Evolutionary conservation across 2,888 invertebrate species (phyloP).

Genomic region (Pristionchus japonicus): DNA sequence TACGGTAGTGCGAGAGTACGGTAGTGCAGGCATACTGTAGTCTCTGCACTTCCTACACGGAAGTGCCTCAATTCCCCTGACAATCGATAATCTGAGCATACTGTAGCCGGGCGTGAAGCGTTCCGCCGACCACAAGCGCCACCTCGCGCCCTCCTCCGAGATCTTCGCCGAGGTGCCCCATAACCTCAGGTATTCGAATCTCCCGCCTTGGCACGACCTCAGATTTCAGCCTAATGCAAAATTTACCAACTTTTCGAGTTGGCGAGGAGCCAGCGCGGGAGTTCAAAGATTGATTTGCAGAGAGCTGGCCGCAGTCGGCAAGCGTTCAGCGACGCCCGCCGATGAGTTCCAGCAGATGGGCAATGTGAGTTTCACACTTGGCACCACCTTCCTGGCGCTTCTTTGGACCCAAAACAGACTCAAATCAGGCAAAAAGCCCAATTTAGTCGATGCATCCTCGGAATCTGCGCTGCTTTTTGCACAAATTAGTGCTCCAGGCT

Average conservation of each 20-base stretch:
- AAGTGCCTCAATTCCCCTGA: background rate
- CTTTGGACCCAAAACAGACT: background rate
- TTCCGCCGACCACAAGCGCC: slow-evolving; percentile 38
- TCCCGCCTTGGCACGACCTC: background rate
- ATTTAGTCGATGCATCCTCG: background rate
- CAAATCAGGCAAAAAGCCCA: background rate
- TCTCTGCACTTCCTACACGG: background rate
- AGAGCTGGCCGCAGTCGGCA: background rate
- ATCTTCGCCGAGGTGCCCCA: background rate
- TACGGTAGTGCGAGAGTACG: background rate
- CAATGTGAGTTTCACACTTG: slow-evolving; percentile 15
- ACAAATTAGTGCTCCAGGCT: background rate
- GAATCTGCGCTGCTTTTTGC: background rate
- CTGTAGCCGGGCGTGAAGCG: slow-evolving; percentile 41
- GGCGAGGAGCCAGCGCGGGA: background rate
- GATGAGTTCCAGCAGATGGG: background rate
- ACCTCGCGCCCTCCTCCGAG: slow-evolving; percentile 34
- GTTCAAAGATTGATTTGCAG: background rate
- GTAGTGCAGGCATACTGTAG: background rate
- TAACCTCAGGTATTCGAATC: slow-evolving; percentile 25
- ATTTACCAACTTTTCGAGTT: background rate
- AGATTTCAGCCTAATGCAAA: background rate
- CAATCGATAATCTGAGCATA: background rate
- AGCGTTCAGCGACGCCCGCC: slow-evolving; percentile 3
- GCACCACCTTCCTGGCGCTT: background rate